Percentiles rank a stretch among this genome's conserved stretches.
Conservation (phyloP, 2,113 vertebrate genomes). For the Nematolebias whitei region DNA sequence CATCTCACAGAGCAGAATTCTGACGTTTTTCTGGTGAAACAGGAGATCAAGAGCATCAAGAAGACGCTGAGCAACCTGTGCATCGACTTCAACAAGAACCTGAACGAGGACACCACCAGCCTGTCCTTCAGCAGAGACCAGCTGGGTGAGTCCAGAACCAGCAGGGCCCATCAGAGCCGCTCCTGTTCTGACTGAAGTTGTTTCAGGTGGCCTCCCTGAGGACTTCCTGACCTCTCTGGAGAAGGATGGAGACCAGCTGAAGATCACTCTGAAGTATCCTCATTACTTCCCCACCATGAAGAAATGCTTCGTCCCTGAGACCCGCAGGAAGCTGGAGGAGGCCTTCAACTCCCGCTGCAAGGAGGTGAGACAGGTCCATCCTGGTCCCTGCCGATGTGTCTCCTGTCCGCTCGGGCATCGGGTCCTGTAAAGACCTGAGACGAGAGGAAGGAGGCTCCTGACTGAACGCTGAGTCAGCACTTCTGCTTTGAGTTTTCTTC, state of each 20-base stretch:
- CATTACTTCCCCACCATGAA: conserved; percentile 98
- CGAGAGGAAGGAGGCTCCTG: too few relatives aligned
- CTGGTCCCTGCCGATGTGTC: not conserved
- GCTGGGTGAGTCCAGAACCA: conserved; percentile 81
- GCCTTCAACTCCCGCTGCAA: conserved; percentile 97
- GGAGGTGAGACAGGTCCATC: conserved; percentile 77
- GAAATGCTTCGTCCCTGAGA: conserved; percentile 93
- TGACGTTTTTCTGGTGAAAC: too few relatives aligned
- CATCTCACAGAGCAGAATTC: too few relatives aligned
- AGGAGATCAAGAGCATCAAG: conserved; percentile 97
- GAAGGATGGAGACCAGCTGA: conserved; percentile 85
- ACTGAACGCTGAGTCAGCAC: too few relatives aligned
- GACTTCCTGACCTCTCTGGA: conserved; percentile 94
- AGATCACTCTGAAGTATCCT: conserved; percentile 95
- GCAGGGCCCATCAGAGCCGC: not conserved
- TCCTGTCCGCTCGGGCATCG: too few relatives aligned
- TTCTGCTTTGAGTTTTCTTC: too few relatives aligned
- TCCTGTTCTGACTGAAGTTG: not conserved
- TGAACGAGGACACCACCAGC: conserved; percentile 93
- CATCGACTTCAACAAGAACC: conserved; percentile 97
- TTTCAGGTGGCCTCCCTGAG: conserved; percentile 91
- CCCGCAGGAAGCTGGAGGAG: conserved; percentile 86
- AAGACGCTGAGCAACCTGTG: conserved; percentile 90
- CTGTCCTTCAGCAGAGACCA: conserved; percentile 87
- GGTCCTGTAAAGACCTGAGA: too few relatives aligned